phyloP scores from a whole-genome alignment of 2,797 vertebrate species.

The Muscicapa striata region DNA sequence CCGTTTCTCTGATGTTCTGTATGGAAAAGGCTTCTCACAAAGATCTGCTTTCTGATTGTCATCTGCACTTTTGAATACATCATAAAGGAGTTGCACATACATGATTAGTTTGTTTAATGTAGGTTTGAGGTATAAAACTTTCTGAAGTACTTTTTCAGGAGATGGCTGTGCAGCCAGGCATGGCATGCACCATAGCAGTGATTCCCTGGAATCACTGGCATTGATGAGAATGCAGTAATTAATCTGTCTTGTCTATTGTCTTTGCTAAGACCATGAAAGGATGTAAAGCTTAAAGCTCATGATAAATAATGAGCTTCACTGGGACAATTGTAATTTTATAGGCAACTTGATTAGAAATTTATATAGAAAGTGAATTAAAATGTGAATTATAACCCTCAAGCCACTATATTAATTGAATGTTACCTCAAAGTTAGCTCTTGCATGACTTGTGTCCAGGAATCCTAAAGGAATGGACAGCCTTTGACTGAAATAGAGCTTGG shows the following conservation, averaged over 20 bases:
- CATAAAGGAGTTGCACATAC: neutral
- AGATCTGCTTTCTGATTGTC: neutral
- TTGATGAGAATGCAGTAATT: neutral
- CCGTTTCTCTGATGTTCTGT: neutral
- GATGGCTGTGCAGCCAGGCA: neutral
- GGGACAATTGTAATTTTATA: neutral
- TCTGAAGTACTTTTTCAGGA: neutral
- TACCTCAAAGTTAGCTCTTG: neutral
- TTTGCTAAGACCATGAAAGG: neutral
- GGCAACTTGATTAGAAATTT: slow-evolving; percentile 7
- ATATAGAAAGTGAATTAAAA: slow-evolving; percentile 8
- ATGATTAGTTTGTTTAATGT: neutral
- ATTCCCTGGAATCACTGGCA: neutral
- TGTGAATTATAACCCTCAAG: neutral
- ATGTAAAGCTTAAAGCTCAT: neutral
- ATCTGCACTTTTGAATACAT: neutral
- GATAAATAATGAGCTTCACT: neutral
- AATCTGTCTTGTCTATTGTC: neutral
- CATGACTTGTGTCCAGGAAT: slow-evolving; percentile 47
- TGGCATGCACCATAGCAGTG: neutral
- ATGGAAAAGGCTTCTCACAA: neutral
- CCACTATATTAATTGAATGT: neutral
- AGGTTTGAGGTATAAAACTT: neutral
- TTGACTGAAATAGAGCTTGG: neutral
- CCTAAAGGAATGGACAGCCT: slow-evolving; percentile 12